A percentile compares a stretch with the other conserved stretches of the same genome.
These are phyloP conservation scores for Drosophila villosipedis DNA, from an alignment of 2,888 invertebrate species.

Conservation along the genomic window DNA sequence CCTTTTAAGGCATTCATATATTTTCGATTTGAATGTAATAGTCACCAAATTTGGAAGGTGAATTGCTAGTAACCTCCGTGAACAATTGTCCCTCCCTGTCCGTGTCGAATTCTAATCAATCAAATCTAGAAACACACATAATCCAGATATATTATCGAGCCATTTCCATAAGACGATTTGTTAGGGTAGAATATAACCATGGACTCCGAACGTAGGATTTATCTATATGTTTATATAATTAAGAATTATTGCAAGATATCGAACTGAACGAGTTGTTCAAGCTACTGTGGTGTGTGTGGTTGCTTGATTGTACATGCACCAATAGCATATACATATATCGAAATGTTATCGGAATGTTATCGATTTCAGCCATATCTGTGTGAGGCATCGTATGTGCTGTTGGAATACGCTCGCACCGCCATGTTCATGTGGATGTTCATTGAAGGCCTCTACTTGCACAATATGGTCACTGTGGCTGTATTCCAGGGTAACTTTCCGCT, in stretches of 20 bases:
- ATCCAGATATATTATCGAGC: background rate
- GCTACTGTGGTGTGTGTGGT: background rate
- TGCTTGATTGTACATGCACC: too few species aligned
- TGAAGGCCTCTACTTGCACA: slow-evolving; percentile 95
- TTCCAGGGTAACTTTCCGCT: slow-evolving; percentile 88
- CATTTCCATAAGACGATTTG: background rate
- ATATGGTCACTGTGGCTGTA: slow-evolving; percentile 91
- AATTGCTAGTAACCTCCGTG: background rate
- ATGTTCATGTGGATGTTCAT: slow-evolving; percentile 99
- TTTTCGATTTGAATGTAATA: background rate
- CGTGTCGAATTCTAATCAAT: background rate
- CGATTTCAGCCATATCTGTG: slow-evolving; percentile 90
- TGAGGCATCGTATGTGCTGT: slow-evolving; percentile 90
- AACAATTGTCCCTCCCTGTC: background rate
- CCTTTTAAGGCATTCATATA: background rate
- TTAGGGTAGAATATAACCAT: too few species aligned
- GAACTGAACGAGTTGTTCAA: background rate
- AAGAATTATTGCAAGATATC: background rate
- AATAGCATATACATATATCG: background rate
- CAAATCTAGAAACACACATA: background rate
- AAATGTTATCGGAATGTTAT: background rate
- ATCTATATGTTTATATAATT: background rate
- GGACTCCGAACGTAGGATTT: too few species aligned
- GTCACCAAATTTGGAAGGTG: background rate
- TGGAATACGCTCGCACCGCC: slow-evolving; percentile 95